Base-by-base conservation (phyloP, 2,888 invertebrate species). In the Tribolium freemani region DNA sequence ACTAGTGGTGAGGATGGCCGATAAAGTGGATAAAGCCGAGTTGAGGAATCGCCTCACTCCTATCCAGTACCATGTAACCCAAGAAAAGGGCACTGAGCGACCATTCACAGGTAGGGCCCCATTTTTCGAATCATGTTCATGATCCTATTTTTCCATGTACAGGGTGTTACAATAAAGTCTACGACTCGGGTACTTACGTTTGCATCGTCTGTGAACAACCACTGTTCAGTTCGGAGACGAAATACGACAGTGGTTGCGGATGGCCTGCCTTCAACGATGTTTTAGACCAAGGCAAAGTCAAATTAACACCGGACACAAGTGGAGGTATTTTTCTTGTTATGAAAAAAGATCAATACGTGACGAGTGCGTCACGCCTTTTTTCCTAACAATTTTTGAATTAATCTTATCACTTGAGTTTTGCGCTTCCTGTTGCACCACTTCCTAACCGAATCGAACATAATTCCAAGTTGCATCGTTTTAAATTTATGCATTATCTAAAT, bases 241-340 rank as follows among this genome's bases (percentile, higher is more conserved):
- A 99, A 89, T 99, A 93, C 88, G 97, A 98, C 85, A 96, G 98
- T 56, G 96, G 96, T 73, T 98, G 98, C 86, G 99, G 99, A 66
- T 99, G 99, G 99, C 99, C 99, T 13, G 98, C 99, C 67, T 99
- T 99, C 88, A 96, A 94, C 86, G 95, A 96, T 89, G 96, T 96
- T 67, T 88, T 96, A 71, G 93, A 94, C 82, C 92, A 94, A 87
- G 95, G 95, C 79, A 94, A 93, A 87, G 93, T 98, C 61, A 95
- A 95, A 81, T 88, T 97, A 78, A 94, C 93, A 80, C 93, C 95
- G 85, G 98, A 98, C 86, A 92, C 95, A 72, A 95, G 96, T 85
- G 92, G 93, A 88, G 93, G 95, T 95, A 80, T 76, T 75, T 69
- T 56, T 26, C n/a, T 54, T 66, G 66, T 54, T 51, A 16, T 53